Conservation (phyloP, 2,797 vertebrate genomes). For the Merluccius polli region DNA sequence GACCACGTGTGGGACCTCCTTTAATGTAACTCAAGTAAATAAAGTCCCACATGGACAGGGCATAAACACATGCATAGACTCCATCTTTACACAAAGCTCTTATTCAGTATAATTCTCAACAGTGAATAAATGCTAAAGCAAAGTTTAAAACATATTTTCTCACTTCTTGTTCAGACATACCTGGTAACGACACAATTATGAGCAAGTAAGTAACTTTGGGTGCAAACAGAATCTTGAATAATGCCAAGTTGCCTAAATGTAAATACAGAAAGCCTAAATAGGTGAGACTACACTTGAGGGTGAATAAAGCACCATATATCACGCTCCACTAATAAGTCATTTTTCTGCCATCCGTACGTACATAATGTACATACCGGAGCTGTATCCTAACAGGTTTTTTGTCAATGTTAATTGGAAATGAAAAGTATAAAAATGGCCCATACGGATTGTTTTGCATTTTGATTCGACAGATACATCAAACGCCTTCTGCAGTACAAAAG, state of each 20-base stretch:
- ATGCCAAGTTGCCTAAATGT: constrained; percentile 54
- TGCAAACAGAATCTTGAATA: constrained; percentile 57
- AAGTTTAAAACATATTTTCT: constrained; percentile 47
- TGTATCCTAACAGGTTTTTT: constrained; percentile 25
- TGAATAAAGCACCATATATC: constrained; percentile 40
- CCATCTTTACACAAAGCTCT: constrained; percentile 44
- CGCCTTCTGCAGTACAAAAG: constrained; percentile 19
- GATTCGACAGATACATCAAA: constrained; percentile 13
- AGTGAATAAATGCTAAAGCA: constrained; percentile 69
- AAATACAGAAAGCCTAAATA: constrained; percentile 47
- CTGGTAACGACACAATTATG: constrained; percentile 61
- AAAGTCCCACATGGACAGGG: constrained; percentile 42
- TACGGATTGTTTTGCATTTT: not conserved
- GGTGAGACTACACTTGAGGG: constrained; percentile 51
- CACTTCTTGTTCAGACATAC: constrained; percentile 64
- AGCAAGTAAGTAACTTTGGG: constrained; percentile 61
- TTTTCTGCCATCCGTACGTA: constrained; percentile 44
- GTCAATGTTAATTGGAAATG: constrained; percentile 20
- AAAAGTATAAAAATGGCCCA: constrained; percentile 18
- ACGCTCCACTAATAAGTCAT: constrained; percentile 35
- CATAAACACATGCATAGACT: constrained; percentile 45
- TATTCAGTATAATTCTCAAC: constrained; percentile 64
- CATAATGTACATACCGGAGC: constrained; percentile 49
- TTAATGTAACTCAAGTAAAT: constrained; percentile 68
- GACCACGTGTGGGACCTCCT: constrained; percentile 49